These are phyloP conservation scores for Scophthalmus maximus DNA, from an alignment of 2,113 vertebrate species.

Conservation along the genomic window DNA sequence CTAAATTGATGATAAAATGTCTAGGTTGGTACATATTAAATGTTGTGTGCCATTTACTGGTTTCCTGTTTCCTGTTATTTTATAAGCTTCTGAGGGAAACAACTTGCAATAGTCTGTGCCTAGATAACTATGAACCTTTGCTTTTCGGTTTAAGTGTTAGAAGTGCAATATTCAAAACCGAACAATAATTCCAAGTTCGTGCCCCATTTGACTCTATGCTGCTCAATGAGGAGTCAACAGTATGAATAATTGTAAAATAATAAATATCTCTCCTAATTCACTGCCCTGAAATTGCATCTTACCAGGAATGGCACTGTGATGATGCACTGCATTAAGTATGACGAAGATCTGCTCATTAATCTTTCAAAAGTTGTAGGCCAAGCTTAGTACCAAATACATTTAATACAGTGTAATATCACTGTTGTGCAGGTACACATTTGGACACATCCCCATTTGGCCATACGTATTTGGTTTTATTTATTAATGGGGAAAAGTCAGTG, in stretches of 20 bases:
- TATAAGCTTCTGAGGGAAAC: too few species aligned
- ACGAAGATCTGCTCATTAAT: too few species aligned
- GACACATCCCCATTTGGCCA: not conserved
- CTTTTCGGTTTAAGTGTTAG: not conserved
- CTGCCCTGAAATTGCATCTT: not conserved
- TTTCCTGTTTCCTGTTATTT: not conserved
- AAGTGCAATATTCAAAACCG: too few species aligned
- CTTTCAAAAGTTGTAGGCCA: too few species aligned
- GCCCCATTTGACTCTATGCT: not conserved
- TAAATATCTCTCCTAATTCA: too few species aligned
- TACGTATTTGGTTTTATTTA: not conserved
- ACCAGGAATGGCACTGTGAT: not conserved
- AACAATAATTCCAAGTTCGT: not conserved
- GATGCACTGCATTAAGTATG: not conserved
- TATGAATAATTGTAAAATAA: not conserved
- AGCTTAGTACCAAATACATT: too few species aligned
- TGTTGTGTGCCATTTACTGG: not conserved
- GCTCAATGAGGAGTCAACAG: not conserved
- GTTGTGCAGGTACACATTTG: conserved; percentile 1
- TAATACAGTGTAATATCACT: too few species aligned
- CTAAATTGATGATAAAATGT: not conserved
- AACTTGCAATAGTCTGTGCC: not conserved
- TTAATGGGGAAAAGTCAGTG: too few species aligned
- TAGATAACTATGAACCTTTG: not conserved
- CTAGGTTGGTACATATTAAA: not conserved